Evolutionary conservation across 2,888 invertebrate species (phyloP), one percentile per base, ranked within the genome.

Genomic region (Seladonia tumulorum): DNA sequence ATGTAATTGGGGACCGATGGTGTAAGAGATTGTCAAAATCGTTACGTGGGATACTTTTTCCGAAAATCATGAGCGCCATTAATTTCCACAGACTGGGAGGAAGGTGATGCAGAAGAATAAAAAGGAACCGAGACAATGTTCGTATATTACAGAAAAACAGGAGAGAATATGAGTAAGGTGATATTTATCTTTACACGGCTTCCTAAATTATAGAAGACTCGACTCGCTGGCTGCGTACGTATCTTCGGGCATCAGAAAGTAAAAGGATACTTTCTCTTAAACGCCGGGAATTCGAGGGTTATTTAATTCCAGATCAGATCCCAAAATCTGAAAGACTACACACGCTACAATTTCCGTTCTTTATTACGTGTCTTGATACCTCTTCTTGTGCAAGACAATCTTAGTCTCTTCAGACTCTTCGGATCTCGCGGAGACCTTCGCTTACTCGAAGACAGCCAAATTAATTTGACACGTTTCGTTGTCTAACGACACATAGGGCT

Each of bases 221-320:
- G n/a, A 12, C 70, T 71, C 47, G 75, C 60, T 45, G 53, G 70
- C 71, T 45, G 39, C 60, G 49, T 49, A 60, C 75, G 75, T 83
- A 82, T 84, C 76, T 78, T 22, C 60, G 60, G 66, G 22, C 63
- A 74, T 75, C 78, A 29, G 78, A 82, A 82, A 77, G 83, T 78
- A 78, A 82, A 77, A 82, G 72, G 79, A 74, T 82, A 82, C 76
- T 81, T 82, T 81, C 82, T 85, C 81, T 39, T 76, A n/a, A 77
- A 63, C 35, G 53, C 66, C 76, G 76, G n/a, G 63, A 85, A 82
- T 77, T 63, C 72, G 39, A 68, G 60, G n/a, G 68, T 75, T 49
- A 78, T 82, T 70, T 68, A 57, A 72, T 79, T 72, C 45, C 25
- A 42, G 76, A 39, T 76, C 79, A 68, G 35, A 77, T 72, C 35